A percentile compares a stretch with the other conserved stretches of the same genome.
phyloP scores from a whole-genome alignment of 2,888 invertebrate species.

The Portevinia maculata region DNA sequence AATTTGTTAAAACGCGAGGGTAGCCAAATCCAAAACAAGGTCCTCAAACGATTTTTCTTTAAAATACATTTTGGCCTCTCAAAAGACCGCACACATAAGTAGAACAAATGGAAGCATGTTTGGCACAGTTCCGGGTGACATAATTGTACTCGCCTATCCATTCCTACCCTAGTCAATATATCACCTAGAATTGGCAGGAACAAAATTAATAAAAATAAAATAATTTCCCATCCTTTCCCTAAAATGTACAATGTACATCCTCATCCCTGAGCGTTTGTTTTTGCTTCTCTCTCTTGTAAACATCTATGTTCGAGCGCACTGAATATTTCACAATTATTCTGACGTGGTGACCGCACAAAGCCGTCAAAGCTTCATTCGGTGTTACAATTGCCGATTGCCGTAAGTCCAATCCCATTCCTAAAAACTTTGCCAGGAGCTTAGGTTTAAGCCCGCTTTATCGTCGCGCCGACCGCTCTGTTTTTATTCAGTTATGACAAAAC shows the following conservation, averaged over 20 bases:
- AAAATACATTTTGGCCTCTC: slow-evolving; percentile 30
- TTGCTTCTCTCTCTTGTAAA: slow-evolving; percentile 37
- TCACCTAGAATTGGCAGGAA: too few relatives aligned
- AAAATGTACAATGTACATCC: slow-evolving; percentile 40
- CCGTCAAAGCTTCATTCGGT: slow-evolving; percentile 48
- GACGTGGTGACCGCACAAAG: slow-evolving; percentile 36
- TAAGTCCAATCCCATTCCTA: neutral
- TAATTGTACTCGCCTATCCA: slow-evolving; percentile 29
- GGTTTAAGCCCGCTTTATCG: slow-evolving; percentile 38
- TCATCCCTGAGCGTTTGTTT: neutral
- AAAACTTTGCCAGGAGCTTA: slow-evolving; percentile 33
- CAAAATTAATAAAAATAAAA: too few relatives aligned
- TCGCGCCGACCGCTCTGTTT: neutral
- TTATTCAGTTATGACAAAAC: slow-evolving; percentile 26
- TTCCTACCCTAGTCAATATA: slow-evolving; percentile 9
- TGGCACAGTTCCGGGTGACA: slow-evolving; percentile 28
- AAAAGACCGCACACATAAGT: slow-evolving; percentile 22
- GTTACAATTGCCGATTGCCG: slow-evolving; percentile 45
- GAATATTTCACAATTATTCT: slow-evolving; percentile 66
- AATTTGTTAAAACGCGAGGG: slow-evolving; percentile 3
- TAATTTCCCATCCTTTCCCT: neutral
- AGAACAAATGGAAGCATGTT: neutral
- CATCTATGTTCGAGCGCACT: slow-evolving; percentile 38
- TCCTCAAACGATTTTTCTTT: slow-evolving; percentile 12
- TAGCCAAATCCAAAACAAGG: slow-evolving; percentile 4